Evolutionary conservation across 2,113 vertebrate species (phyloP).

Genomic region (Phrynosoma platyrhinos): DNA sequence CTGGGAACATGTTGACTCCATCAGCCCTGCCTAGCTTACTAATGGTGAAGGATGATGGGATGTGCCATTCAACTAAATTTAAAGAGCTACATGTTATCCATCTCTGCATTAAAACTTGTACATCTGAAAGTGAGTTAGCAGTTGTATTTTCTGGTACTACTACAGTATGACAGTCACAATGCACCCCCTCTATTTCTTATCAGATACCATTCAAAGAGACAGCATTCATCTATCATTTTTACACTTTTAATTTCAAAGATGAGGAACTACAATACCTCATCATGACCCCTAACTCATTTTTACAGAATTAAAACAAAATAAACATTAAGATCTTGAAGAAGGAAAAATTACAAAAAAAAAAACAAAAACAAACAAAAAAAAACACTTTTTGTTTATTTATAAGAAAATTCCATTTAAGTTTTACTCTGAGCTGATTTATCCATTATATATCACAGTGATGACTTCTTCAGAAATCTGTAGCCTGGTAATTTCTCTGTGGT

Average conservation of each 20-base stretch:
- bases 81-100: too few relatives aligned
- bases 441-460: constrained; percentile 56
- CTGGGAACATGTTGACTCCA: too few relatives aligned
- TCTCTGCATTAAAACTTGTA: background rate
- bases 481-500: constrained; percentile 58
- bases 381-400: constrained; percentile 42
- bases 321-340: background rate
- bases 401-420: constrained; percentile 33
- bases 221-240: background rate
- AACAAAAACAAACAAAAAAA: too few relatives aligned
- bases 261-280: background rate
- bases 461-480: constrained; percentile 57
- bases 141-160: background rate
- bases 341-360: background rate
- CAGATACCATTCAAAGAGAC: background rate
- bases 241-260: background rate
- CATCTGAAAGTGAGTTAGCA: background rate
- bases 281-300: background rate
- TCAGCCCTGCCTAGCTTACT: too few relatives aligned
- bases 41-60: too few relatives aligned
- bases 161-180: background rate
- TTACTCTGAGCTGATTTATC: constrained; percentile 57
- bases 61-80: too few relatives aligned
- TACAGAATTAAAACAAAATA: constrained; percentile 27
- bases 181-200: background rate